These are phyloP conservation scores for Gobius niger DNA, from an alignment of 2,113 vertebrate genomes.

Conservation along the genomic window DNA sequence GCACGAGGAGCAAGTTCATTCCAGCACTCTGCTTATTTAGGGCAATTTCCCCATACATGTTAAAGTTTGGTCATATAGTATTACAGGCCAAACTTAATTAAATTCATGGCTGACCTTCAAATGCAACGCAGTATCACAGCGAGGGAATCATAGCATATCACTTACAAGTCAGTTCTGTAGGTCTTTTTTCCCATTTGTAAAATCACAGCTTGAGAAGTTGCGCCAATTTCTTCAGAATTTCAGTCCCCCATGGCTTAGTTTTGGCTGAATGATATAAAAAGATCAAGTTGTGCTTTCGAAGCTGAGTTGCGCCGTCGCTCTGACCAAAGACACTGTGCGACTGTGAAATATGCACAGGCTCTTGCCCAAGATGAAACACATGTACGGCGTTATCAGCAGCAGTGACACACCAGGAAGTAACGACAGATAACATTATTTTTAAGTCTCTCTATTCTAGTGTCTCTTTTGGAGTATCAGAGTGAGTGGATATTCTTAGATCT, in stretches of 20 bases:
- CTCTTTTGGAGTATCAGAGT: background rate
- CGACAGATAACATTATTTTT: background rate
- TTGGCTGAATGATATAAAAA: slow-evolving; percentile 9
- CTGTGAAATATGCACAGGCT: slow-evolving; percentile 4
- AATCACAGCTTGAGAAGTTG: background rate
- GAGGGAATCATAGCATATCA: background rate
- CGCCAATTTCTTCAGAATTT: too few relatives aligned
- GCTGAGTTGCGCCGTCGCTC: background rate
- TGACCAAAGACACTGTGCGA: slow-evolving; percentile 3
- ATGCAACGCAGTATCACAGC: too few relatives aligned
- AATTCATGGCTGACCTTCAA: too few relatives aligned
- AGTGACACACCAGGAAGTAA: background rate
- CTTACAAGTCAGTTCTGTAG: background rate
- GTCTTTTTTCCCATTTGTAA: background rate
- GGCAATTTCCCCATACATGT: too few relatives aligned
- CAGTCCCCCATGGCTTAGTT: too few relatives aligned
- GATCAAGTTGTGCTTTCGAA: slow-evolving; percentile 13
- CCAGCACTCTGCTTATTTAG: too few relatives aligned
- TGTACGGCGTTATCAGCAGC: background rate
- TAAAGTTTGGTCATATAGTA: too few relatives aligned
- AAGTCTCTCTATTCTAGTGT: too few relatives aligned
- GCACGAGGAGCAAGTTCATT: too few relatives aligned
- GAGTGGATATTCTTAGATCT: background rate
- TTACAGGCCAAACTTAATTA: too few relatives aligned
- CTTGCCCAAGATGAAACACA: background rate